These are phyloP conservation scores for Lepidurus apus DNA, from an alignment of 1,140 invertebrate species.

Conservation along the genomic window DNA sequence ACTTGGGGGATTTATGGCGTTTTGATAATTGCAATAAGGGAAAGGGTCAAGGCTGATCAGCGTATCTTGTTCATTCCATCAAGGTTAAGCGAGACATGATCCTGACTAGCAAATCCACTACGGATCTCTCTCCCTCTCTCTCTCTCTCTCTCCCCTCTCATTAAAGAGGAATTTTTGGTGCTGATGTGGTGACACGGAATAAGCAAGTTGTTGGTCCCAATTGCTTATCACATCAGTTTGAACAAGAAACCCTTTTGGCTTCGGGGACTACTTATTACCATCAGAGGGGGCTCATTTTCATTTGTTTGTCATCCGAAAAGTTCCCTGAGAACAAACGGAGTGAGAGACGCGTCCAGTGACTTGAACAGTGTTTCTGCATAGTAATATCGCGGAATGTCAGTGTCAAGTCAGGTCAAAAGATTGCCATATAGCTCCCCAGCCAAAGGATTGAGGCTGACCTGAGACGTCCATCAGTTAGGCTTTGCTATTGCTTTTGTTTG, in stretches of 20 bases:
- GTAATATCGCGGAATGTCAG: background rate
- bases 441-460: constrained; percentile 5
- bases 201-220: constrained; percentile 2
- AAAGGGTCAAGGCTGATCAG: background rate
- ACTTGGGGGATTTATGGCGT: background rate
- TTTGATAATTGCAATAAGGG: background rate
- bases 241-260: constrained; percentile 19
- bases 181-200: constrained; percentile 16
- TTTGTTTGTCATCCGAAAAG: constrained; percentile 6
- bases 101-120: background rate
- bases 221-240: constrained; percentile 8
- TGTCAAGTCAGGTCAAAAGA: constrained; percentile 8
- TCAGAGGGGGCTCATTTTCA: constrained; percentile 21
- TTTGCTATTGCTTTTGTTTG: background rate
- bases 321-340: background rate
- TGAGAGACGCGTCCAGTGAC: background rate
- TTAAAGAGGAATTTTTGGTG: constrained; percentile 11
- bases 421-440: background rate
- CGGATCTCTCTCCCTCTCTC: background rate
- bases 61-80: background rate
- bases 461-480: background rate
- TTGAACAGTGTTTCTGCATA: background rate
- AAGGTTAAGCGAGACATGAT: background rate
- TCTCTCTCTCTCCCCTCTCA: background rate
- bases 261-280: constrained; percentile 6